Conservation (phyloP, 2,888 invertebrate genomes). For the Hesperia comma region DNA sequence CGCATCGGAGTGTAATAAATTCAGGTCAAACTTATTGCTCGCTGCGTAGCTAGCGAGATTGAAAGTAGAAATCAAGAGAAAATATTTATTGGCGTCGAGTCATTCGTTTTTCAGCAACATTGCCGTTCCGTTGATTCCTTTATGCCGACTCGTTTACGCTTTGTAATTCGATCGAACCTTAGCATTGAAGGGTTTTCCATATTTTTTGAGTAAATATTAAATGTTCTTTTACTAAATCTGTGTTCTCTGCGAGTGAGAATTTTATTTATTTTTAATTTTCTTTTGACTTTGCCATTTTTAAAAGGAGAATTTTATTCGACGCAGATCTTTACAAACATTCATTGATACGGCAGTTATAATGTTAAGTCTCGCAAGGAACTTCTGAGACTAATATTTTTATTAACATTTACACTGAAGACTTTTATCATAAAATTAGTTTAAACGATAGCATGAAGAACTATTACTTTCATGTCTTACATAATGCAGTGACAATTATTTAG, state of each 20-base stretch:
- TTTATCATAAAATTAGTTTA: no score
- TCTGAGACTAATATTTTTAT: no score
- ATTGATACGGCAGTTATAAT: no score
- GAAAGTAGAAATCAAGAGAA: conserved; percentile 18
- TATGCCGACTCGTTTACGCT: conserved; percentile 23
- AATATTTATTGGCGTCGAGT: conserved; percentile 26
- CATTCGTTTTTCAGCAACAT: conserved; percentile 30
- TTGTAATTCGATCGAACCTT: conserved; percentile 9
- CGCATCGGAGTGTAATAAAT: conserved; percentile 20
- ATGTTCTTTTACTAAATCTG: neutral
- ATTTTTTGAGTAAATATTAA: conserved; percentile 14
- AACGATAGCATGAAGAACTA: no score
- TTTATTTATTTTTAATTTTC: neutral
- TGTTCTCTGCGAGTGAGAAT: neutral
- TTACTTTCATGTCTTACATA: no score
- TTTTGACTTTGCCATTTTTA: neutral
- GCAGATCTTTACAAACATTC: no score
- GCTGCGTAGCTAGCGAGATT: conserved; percentile 13
- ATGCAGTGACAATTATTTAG: no score
- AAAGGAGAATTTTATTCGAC: no score
- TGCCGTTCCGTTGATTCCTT: conserved; percentile 22
- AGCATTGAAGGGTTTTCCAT: conserved; percentile 14
- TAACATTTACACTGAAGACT: no score
- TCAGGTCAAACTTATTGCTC: conserved; percentile 19
- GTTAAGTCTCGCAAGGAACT: no score